Evolutionary conservation across 2,113 vertebrate species (phyloP).

Genomic region (Alosa alosa): DNA sequence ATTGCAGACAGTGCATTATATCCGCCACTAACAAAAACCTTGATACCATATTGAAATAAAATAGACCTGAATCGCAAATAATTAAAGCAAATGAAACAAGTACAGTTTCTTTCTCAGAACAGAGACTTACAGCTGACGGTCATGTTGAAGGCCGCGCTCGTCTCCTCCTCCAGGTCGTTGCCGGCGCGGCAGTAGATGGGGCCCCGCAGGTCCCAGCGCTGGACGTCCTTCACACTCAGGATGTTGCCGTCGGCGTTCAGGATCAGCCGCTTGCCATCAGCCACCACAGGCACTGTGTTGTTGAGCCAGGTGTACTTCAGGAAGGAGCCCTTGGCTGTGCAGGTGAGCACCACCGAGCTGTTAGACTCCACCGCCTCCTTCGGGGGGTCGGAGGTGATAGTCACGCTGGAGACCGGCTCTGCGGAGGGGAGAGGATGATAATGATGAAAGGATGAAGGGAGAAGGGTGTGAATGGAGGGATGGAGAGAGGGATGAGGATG

Average conservation of each 20-base stretch:
- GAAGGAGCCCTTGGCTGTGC: slow-evolving; percentile 61
- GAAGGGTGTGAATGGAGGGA: not conserved
- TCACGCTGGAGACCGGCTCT: slow-evolving; percentile 59
- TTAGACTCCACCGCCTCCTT: slow-evolving; percentile 57
- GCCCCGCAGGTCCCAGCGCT: slow-evolving; percentile 49
- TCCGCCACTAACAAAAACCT: not conserved
- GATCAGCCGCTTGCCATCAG: slow-evolving; percentile 18
- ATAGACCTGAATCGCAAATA: not conserved
- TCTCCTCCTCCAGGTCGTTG: slow-evolving; percentile 47
- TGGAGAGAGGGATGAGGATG: not conserved
- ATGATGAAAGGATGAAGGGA: not conserved
- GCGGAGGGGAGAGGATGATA: not conserved
- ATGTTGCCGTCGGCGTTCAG: slow-evolving; percentile 15
- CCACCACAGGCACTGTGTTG: not conserved
- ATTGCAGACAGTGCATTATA: not conserved
- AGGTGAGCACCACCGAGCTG: slow-evolving; percentile 62
- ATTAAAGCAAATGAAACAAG: not conserved
- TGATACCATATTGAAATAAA: not conserved
- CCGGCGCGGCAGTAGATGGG: slow-evolving; percentile 57
- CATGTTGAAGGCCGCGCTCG: slow-evolving; percentile 57
- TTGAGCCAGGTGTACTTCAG: slow-evolving; percentile 62
- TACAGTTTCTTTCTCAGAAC: not conserved
- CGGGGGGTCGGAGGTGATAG: slow-evolving; percentile 34
- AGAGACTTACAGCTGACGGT: slow-evolving; percentile 65
- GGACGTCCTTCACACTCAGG: slow-evolving; percentile 51